These are phyloP conservation scores for Anagrus nilaparvatae DNA, from an alignment of 1,140 invertebrate genomes.

Conservation along the genomic window DNA sequence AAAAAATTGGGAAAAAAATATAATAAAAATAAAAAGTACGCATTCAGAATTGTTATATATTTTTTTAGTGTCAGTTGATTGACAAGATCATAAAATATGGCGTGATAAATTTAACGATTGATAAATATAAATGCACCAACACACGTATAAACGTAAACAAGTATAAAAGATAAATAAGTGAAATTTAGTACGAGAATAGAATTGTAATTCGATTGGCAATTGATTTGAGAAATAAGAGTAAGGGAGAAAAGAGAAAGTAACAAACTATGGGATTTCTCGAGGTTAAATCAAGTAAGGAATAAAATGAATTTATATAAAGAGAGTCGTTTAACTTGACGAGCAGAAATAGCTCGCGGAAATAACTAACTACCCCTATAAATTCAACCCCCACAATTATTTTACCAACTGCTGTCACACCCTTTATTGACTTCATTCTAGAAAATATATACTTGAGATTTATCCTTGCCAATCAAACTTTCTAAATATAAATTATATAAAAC, in stretches of 20 bases:
- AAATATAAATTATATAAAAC: too few relatives aligned
- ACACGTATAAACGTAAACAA: too few relatives aligned
- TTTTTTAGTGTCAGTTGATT: too few relatives aligned
- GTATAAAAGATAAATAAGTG: too few relatives aligned
- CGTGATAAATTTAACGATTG: too few relatives aligned
- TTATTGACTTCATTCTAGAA: slow-evolving; percentile 21
- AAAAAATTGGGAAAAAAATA: too few relatives aligned
- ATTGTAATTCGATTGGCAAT: slow-evolving; percentile 27
- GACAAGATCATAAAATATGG: too few relatives aligned
- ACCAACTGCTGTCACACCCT: slow-evolving; percentile 20
- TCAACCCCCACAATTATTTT: slow-evolving; percentile 19
- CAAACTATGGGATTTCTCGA: slow-evolving; percentile 17
- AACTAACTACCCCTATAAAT: slow-evolving; percentile 26
- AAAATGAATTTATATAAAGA: neutral
- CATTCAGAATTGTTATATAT: too few relatives aligned
- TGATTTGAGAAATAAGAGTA: slow-evolving; percentile 21
- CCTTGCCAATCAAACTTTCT: too few relatives aligned
- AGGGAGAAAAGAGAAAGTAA: slow-evolving; percentile 15
- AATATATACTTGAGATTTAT: too few relatives aligned
- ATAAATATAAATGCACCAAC: too few relatives aligned
- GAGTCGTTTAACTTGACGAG: slow-evolving; percentile 20
- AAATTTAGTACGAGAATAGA: slow-evolving; percentile 19
- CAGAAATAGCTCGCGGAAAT: slow-evolving; percentile 19
- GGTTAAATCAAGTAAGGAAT: slow-evolving; percentile 16
- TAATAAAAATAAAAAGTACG: too few relatives aligned